Evolutionary conservation across 2,797 vertebrate genomes (phyloP).

Genomic region (Amphiprion clarkii): DNA sequence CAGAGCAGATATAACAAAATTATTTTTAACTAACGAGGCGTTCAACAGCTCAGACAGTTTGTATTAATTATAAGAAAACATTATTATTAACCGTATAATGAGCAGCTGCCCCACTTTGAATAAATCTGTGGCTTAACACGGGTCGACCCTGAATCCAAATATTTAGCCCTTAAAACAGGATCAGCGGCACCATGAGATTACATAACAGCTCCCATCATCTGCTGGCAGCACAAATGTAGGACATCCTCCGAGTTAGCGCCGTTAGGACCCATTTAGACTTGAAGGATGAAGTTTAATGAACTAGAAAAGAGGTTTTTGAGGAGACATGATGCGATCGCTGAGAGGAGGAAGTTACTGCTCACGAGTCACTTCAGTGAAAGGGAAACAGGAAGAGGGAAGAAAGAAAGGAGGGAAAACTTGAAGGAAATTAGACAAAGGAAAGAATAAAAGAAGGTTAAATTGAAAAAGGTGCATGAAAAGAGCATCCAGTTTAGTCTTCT

Average conservation of each 20-base stretch:
- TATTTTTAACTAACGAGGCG: background rate
- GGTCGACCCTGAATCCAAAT: constrained; percentile 34
- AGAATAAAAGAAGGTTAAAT: background rate
- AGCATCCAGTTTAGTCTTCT: no score
- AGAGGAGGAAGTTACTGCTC: background rate
- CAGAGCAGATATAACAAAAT: no score
- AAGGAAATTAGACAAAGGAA: background rate
- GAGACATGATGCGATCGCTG: background rate
- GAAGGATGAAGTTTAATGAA: constrained; percentile 21
- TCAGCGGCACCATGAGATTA: constrained; percentile 31
- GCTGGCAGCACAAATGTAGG: constrained; percentile 49
- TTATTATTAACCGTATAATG: background rate
- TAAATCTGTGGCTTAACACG: background rate
- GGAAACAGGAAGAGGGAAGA: background rate
- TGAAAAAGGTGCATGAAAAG: no score
- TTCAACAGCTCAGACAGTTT: background rate
- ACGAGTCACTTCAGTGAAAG: background rate
- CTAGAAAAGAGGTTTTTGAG: background rate
- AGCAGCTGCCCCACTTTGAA: constrained; percentile 3
- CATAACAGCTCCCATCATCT: constrained; percentile 46
- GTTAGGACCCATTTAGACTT: background rate
- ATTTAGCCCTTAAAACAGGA: constrained; percentile 46
- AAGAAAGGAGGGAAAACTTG: background rate
- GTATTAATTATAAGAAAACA: background rate
- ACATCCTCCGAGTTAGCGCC: constrained; percentile 22